A percentile compares a stretch with the other conserved stretches of the same genome.
These are phyloP conservation scores for Pontoporia blainvillei DNA, from an alignment of 2,113 vertebrate genomes.

Conservation along the genomic window DNA sequence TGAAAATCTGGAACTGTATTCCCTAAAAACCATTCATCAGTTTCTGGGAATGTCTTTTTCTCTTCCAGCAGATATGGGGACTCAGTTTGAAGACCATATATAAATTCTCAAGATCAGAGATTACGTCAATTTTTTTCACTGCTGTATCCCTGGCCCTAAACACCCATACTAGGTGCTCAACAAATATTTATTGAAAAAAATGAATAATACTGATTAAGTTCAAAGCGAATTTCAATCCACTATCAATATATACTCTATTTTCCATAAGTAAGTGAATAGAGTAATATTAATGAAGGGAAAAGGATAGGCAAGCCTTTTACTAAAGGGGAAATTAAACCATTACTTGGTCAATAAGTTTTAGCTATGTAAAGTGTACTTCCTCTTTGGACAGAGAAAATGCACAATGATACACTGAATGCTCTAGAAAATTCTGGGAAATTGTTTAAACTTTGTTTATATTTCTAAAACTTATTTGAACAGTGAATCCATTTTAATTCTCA, in stretches of 20 bases:
- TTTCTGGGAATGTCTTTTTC: neutral
- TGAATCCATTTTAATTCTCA: neutral
- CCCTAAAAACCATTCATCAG: neutral
- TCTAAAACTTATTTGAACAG: neutral
- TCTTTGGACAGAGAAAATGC: neutral
- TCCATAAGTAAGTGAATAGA: neutral
- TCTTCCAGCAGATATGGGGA: neutral
- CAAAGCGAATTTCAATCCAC: conserved; percentile 4
- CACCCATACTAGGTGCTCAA: neutral
- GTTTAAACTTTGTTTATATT: neutral
- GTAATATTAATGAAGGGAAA: neutral
- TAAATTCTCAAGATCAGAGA: neutral
- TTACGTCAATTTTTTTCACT: neutral
- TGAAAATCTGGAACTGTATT: neutral
- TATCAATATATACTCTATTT: neutral
- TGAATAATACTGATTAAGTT: neutral
- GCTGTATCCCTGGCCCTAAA: neutral
- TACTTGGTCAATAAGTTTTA: neutral
- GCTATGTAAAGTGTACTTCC: neutral
- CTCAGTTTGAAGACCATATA: neutral
- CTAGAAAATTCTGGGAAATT: neutral
- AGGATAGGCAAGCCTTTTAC: neutral
- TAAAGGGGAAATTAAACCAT: neutral
- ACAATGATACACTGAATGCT: neutral
- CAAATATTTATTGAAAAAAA: neutral